phyloP scores from a whole-genome alignment of 2,113 vertebrate species.

The Psephotus haematonotus region DNA sequence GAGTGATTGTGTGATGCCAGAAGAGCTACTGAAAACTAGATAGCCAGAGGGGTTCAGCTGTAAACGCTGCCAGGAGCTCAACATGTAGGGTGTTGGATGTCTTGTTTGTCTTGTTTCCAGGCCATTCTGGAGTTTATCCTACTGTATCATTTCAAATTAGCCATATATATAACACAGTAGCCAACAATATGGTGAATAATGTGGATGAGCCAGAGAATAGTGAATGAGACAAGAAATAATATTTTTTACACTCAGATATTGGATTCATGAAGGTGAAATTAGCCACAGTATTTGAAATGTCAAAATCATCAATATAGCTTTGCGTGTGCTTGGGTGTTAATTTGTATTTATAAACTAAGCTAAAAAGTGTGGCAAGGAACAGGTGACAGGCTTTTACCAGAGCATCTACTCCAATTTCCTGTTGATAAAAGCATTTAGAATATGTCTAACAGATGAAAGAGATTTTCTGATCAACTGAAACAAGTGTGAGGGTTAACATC shows the following conservation, averaged over 20 bases:
- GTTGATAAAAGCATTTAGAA: background rate
- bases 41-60: background rate
- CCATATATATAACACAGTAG: background rate
- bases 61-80: background rate
- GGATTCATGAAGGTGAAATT: background rate
- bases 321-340: background rate
- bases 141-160: constrained; percentile 16
- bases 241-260: background rate
- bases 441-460: background rate
- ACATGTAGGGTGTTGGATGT: background rate
- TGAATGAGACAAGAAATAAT: background rate
- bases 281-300: constrained; percentile 16
- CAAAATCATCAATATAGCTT: background rate
- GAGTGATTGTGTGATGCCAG: background rate
- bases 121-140: background rate
- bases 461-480: background rate
- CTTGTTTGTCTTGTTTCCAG: background rate
- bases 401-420: background rate
- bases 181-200: background rate
- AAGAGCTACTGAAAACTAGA: background rate
- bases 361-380: background rate
- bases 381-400: background rate
- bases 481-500: background rate
- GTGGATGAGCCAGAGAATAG: background rate
- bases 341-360: constrained; percentile 3